phyloP scores from a whole-genome alignment of 2,888 invertebrate genomes.

The Thalpophila matura region DNA sequence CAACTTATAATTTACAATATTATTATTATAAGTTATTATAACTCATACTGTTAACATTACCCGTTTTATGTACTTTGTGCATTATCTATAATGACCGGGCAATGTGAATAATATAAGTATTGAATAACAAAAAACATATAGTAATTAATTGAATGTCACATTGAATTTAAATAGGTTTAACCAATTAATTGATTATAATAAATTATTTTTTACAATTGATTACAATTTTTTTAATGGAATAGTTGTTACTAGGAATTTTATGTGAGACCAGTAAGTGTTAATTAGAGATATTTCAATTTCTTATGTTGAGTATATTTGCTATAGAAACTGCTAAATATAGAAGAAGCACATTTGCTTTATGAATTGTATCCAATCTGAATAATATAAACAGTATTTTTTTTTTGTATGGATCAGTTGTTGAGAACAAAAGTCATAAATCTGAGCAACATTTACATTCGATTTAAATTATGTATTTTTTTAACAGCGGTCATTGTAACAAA shows the following conservation, averaged over 20 bases:
- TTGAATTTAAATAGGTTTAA: conserved; percentile 47
- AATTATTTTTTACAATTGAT: conserved; percentile 53
- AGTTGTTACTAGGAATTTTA: conserved; percentile 49
- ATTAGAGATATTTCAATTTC: conserved; percentile 18
- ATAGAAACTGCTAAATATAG: too few relatives aligned
- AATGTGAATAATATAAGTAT: conserved; percentile 12
- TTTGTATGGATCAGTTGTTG: too few relatives aligned
- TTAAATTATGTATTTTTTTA: too few relatives aligned
- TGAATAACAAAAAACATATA: not conserved
- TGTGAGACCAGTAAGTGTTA: conserved; percentile 10
- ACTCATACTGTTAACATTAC: conserved; percentile 8
- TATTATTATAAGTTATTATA: not conserved
- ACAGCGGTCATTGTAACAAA: too few relatives aligned
- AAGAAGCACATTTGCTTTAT: too few relatives aligned
- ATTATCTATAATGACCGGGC: conserved; percentile 11
- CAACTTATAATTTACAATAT: conserved; percentile 10
- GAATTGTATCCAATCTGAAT: too few relatives aligned
- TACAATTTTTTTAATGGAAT: conserved; percentile 53
- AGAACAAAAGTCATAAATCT: too few relatives aligned
- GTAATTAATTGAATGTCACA: conserved; percentile 50
- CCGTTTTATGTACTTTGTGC: conserved; percentile 8
- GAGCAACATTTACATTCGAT: too few relatives aligned
- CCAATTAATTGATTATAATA: conserved; percentile 43
- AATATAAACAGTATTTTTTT: too few relatives aligned
- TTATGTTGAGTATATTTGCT: too few relatives aligned